Base-by-base conservation (phyloP, 2,797 vertebrate species). In the Pteropus rufus region DNA sequence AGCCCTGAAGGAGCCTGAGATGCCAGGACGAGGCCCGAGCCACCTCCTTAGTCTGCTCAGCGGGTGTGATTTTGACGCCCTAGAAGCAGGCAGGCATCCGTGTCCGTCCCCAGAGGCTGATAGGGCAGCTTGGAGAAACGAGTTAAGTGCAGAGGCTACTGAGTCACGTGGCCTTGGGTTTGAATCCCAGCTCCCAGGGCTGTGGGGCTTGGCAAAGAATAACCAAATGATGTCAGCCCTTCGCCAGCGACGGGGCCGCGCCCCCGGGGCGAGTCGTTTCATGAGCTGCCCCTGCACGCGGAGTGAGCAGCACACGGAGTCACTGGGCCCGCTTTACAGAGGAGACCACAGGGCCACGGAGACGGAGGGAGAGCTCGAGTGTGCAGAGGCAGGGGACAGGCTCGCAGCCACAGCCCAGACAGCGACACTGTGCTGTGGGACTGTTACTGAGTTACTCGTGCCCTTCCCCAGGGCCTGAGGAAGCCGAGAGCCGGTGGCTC, bases 371-470 rank as follows among this genome's bases (percentile, higher is more conserved):
- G 36, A 44, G 19, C 3, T 8, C 4, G 11, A 14, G 36, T 5
- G 31, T 9, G 3, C n/a, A 1, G 11, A 75, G 41, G 34, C 39
- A 75, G 60, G 41, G 41, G 31, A 52, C 0, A 2, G 8, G 36
- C 41, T 1, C 0, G 44, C 31, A 34, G 44, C n/a, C 16, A 34
- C 23, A 52, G 58, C 54, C 23, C 12, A 36, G 62, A 36, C 36
- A 16, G 26, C 34, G 5, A 9, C 72, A 10, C 0, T 5, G 44
- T 11, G 18, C 44, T 31, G 3, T 6, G 34, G 44, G 39, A 15
- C 21, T 49, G 14, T 10, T 3, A 12, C 29, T 52, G 72, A 23
- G 19, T 21, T 19, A 7, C 15, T 5, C 19, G 0, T 0, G 0
- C 14, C 21, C 16, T 70, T 23, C 29, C 19, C 34, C 2, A 21